A percentile compares a stretch with the other conserved stretches of the same genome.
These are phyloP conservation scores for Nemotelus pantherinus DNA, from an alignment of 2,888 invertebrate genomes.

Conservation along the genomic window DNA sequence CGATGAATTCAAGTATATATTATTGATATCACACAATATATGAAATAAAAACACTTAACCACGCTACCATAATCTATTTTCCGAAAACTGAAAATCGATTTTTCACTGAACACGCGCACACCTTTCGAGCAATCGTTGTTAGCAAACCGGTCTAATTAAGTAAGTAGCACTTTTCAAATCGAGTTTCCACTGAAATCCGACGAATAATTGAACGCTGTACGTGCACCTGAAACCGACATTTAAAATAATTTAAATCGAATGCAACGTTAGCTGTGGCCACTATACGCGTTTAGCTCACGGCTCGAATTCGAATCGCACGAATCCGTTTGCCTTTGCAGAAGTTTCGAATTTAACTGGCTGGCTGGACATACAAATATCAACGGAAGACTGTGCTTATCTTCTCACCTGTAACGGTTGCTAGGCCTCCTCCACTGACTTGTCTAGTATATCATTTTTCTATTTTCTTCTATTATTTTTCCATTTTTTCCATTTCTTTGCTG, in stretches of 20 bases:
- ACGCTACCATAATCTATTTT: too few species aligned
- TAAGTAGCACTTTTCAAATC: slow-evolving; percentile 4
- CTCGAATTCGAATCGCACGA: neutral
- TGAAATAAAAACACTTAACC: too few species aligned
- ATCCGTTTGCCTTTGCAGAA: slow-evolving; percentile 26
- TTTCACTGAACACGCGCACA: too few species aligned
- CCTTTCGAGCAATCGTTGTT: neutral
- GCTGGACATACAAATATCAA: slow-evolving; percentile 29
- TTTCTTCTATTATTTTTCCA: neutral
- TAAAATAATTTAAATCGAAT: too few species aligned
- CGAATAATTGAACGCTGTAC: too few species aligned
- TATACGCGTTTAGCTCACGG: too few species aligned
- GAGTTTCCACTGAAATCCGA: neutral
- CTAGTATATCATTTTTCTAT: neutral
- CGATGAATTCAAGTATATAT: too few species aligned
- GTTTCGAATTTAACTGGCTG: slow-evolving; percentile 41
- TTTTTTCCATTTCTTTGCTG: neutral
- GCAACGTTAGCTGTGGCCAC: too few species aligned
- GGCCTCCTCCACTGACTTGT: slow-evolving; percentile 40
- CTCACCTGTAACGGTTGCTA: slow-evolving; percentile 34
- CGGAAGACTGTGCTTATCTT: slow-evolving; percentile 34
- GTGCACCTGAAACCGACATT: too few species aligned
- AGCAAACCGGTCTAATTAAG: slow-evolving; percentile 33
- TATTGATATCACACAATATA: too few species aligned
- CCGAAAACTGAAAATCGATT: too few species aligned